Evolutionary conservation across 1,140 invertebrate species (phyloP), one percentile per base, ranked within the genome.

Genomic region (Heliconius nattereri): DNA sequence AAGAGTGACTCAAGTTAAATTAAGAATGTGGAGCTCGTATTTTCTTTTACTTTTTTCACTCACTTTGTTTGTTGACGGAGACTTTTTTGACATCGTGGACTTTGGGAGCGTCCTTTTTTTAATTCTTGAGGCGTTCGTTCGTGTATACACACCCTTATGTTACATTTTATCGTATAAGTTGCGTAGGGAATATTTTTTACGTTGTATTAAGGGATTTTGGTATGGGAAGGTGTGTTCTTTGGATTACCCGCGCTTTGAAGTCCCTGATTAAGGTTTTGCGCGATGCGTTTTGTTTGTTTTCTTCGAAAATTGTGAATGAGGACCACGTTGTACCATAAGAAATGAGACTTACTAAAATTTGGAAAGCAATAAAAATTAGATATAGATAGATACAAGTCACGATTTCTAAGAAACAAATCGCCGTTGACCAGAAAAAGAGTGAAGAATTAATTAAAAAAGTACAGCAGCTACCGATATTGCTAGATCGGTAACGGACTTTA

Each of bases 1-100:
- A 91, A 92, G 86, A 93, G 90, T 91, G 90, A 92, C 89, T 94
- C 91, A 94, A 94, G 92, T 94, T 94, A 94, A 93, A 94, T 94
- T 94, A 94, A 94, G 92, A 94, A 94, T 94, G 91, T 94, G 91
- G 89, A 93, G 88, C 89, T 92, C 88, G 89, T 91, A 85, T 85
- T 89, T 91, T 87, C 85, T 88, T 88, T 89, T 88, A 87, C 81
- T 85, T 88, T 91, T 90, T 90, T 86, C 84, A 84, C 84, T 88
- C 86, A 91, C 90, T 92, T 92, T 91, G 91, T 92, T 92, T 94
- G 91, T 94, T 90, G 90, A 92, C 86, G 86, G 85, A 85, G 90
- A 92, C 89, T 93, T 94, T 92, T 89, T 89, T 92, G 91, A 94
- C 92, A 94, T 92, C 92, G 91, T 91, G 86, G 89, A 91, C 85